phyloP scores from a whole-genome alignment of 2,113 vertebrate species.

The Pelecanus crispus region DNA sequence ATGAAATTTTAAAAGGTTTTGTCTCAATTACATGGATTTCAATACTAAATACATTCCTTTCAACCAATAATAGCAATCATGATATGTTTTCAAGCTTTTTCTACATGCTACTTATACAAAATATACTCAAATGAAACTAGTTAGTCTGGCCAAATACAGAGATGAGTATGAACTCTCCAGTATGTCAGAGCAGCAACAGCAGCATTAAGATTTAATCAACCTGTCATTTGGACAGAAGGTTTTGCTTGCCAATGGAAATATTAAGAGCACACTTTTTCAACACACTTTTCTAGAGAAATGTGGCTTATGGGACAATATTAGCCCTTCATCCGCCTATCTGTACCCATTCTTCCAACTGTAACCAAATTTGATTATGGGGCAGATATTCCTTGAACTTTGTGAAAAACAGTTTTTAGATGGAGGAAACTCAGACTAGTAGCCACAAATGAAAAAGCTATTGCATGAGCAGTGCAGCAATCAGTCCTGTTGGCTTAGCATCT shows the following conservation, averaged over 20 bases:
- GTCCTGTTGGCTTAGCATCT: not conserved
- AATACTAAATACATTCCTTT: not conserved
- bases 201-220: not conserved
- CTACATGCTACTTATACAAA: not conserved
- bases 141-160: not conserved
- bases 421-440: not conserved
- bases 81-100: not conserved
- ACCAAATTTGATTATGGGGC: not conserved
- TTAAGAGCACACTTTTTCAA: not conserved
- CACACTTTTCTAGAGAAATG: not conserved
- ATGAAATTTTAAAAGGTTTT: slow-evolving; percentile 1
- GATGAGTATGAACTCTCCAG: not conserved
- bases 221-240: not conserved
- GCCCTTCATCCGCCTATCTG: not conserved
- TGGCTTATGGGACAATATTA: not conserved
- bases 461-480: not conserved
- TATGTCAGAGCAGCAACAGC: not conserved
- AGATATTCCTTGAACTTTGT: not conserved
- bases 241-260: not conserved
- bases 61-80: not conserved
- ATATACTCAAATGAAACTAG: not conserved
- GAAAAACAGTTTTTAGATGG: not conserved
- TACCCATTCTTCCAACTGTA: not conserved
- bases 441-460: not conserved
- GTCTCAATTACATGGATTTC: not conserved